phyloP scores from a whole-genome alignment of 1,140 invertebrate species.

The Pissodes strobi region DNA sequence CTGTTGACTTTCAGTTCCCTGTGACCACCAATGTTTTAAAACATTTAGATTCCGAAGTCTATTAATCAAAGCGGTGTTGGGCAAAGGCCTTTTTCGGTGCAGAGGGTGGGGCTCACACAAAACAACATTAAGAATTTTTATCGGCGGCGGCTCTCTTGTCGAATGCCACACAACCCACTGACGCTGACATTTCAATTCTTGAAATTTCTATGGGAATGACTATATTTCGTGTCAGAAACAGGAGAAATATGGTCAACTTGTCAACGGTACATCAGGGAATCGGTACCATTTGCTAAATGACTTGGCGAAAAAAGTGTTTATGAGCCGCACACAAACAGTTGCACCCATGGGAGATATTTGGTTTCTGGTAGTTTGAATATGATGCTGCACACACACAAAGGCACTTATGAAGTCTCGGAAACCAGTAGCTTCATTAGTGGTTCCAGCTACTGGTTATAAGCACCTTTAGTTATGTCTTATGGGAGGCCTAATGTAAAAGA shows the following conservation, averaged over 20 bases:
- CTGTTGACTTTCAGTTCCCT: conserved; percentile 7
- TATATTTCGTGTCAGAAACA: conserved; percentile 12
- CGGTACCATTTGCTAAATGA: conserved; percentile 14
- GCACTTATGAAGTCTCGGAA: no score
- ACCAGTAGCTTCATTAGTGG: no score
- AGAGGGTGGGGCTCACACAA: conserved; percentile 14
- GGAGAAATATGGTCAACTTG: conserved; percentile 12
- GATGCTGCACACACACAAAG: no score
- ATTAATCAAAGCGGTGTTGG: conserved; percentile 12
- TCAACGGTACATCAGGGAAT: conserved; percentile 6
- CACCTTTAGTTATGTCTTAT: no score
- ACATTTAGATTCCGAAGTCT: conserved; percentile 12
- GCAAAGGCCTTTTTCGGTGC: background rate
- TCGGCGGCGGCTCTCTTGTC: conserved; percentile 9
- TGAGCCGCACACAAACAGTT: background rate
- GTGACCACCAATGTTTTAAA: conserved; percentile 20
- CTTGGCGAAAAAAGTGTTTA: conserved; percentile 4
- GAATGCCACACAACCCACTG: conserved; percentile 2
- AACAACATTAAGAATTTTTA: conserved; percentile 12
- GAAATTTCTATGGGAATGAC: conserved; percentile 10
- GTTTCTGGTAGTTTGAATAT: no score
- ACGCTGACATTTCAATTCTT: conserved; percentile 20
- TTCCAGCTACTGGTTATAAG: no score
- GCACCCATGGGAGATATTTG: no score
- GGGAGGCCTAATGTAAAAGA: no score